phyloP scores from a whole-genome alignment of 2,888 invertebrate genomes.

The Volucella inflata region DNA sequence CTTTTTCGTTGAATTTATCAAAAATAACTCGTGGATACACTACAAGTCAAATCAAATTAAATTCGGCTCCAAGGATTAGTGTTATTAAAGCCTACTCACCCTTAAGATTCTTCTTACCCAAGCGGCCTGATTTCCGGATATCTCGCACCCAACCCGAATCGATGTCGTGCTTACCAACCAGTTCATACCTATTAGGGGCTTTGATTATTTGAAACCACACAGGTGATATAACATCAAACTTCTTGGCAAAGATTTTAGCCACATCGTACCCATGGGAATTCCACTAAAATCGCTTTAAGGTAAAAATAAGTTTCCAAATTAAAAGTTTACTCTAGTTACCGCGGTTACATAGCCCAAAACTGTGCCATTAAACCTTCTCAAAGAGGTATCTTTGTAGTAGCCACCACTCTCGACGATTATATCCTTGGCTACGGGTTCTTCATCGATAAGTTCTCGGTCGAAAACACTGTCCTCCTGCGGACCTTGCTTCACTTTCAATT shows the following conservation, averaged over 20 bases:
- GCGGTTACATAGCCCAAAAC: conserved; percentile 96
- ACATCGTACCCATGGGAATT: conserved; percentile 97
- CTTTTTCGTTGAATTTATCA: conserved; percentile 92
- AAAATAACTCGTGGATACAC: conserved; percentile 95
- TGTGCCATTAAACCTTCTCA: conserved; percentile 88
- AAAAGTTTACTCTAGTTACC: conserved; percentile 84
- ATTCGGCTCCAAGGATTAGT: neutral
- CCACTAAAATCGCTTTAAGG: conserved; percentile 88
- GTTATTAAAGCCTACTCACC: conserved; percentile 78
- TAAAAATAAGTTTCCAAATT: neutral
- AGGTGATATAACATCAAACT: conserved; percentile 95
- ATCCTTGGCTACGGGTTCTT: conserved; percentile 88
- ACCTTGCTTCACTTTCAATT: conserved; percentile 83
- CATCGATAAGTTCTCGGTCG: conserved; percentile 88
- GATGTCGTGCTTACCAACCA: conserved; percentile 92
- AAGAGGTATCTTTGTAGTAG: conserved; percentile 89
- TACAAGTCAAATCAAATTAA: conserved; percentile 82
- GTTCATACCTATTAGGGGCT: conserved; percentile 87
- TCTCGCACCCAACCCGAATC: conserved; percentile 92
- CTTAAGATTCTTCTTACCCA: conserved; percentile 76
- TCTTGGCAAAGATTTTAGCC: conserved; percentile 93
- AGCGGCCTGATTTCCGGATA: conserved; percentile 85
- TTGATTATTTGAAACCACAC: conserved; percentile 96
- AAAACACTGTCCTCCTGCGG: conserved; percentile 87
- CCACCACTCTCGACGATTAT: conserved; percentile 90